Percentiles rank a stretch among this genome's conserved stretches.
Evolutionary conservation across 2,797 vertebrate genomes (phyloP).

Genomic region (Chaenodraco wilsoni): DNA sequence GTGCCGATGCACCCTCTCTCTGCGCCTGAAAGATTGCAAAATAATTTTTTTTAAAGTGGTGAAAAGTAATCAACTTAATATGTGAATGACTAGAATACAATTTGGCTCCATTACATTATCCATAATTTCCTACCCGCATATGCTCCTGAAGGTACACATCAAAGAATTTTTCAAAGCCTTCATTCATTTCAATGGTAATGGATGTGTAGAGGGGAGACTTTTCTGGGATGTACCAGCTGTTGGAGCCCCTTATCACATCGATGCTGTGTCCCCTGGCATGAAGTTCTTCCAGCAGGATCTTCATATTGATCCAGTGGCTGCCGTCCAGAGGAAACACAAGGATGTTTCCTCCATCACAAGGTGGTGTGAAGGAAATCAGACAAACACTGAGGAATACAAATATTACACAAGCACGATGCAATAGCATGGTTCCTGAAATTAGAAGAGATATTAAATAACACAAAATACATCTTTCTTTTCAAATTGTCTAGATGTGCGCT

Average conservation of each 20-base stretch:
- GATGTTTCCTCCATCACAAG: constrained; percentile 74
- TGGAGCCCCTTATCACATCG: constrained; percentile 68
- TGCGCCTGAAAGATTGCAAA: constrained; percentile 47
- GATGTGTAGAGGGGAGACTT: constrained; percentile 72
- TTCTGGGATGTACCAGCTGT: constrained; percentile 76
- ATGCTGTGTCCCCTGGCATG: constrained; percentile 77
- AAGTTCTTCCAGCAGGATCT: constrained; percentile 76
- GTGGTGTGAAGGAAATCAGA: constrained; percentile 38
- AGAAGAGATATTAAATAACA: neutral
- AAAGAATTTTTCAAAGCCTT: constrained; percentile 44
- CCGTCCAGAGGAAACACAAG: constrained; percentile 78
- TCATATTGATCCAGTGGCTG: constrained; percentile 84
- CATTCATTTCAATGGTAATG: constrained; percentile 46
- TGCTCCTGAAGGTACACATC: constrained; percentile 43
- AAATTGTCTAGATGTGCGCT: neutral
- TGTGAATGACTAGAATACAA: neutral
- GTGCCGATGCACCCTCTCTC: constrained; percentile 51
- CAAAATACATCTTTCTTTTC: neutral
- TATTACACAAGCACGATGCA: constrained; percentile 4
- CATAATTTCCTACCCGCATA: constrained; percentile 52
- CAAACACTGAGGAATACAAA: constrained; percentile 29
- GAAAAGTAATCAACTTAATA: neutral
- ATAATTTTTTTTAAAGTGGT: neutral
- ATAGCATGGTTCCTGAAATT: constrained; percentile 37
- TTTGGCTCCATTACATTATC: neutral